Base-by-base conservation (phyloP, 2,888 invertebrate species). In the Plemyria rubiginata region DNA sequence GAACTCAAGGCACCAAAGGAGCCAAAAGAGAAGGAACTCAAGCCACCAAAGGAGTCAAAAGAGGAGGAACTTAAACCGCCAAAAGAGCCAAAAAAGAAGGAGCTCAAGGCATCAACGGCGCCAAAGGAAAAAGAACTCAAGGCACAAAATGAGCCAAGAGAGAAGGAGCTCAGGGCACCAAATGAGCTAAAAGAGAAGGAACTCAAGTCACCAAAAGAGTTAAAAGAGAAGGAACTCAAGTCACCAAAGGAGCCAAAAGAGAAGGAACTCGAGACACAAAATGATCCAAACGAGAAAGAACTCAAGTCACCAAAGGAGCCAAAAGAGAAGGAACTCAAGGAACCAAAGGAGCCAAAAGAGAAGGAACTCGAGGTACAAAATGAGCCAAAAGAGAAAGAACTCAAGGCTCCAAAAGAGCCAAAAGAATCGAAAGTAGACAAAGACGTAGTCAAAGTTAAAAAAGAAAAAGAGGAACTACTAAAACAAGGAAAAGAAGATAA, bases 401-500 rank as follows among this genome's bases (percentile, higher is more conserved):
- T 28, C 32, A 65, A 63, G 56, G n/a, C n/a, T n/a, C 40, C 40
- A 48, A 48, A 38, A 49, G 51, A 59, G 12, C 22, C 38, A 32
- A 66, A 63, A 55, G 43, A 62, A 13, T 12, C 6, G 16, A 60
- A 61, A 54, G 41, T 15, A 0, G 11, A 36, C 22, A 48, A 49
- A 60, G 54, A 66, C 11, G 28, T 29, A 15, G 61, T 61, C 52
- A 54, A 64, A 46, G 15, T 13, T 50, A 45, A 60, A 43, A 50
- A 62, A 50, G 56, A 65, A n/a, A 66, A 22, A 60, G 22, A 46
- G n/a, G 43, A 52, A 43, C 60, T 22, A 4, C 32, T 52, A 15
- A 36, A 1, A 13, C 9, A 8, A 46, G 45, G 56, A 36, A 74
- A 63, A 70, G 67, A 62, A 65, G 65, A 45, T 65, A 66, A 22